Base-by-base conservation (phyloP, 1,140 invertebrate species). In the Neodiprion lecontei region DNA sequence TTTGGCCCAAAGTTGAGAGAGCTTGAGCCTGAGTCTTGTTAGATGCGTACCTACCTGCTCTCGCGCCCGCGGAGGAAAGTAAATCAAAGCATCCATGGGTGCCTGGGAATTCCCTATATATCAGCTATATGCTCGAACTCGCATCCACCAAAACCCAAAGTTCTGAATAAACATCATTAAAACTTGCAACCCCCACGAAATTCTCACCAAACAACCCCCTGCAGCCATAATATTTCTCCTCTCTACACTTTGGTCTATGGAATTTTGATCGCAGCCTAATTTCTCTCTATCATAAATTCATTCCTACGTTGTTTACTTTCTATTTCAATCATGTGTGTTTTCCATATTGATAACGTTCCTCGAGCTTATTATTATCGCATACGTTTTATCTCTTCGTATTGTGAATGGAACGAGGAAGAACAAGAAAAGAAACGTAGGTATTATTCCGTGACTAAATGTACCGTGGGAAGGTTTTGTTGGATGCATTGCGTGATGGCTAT, bases 1-100 rank as follows among this genome's bases (percentile, higher is more conserved):
- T 61, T 8, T 9, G 53, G 11, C n/a, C 9, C 53, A 61, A 61
- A 61, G 11, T 61, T 61, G 53, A 12, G 53, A 61, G 53, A 61
- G 53, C 53, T 17, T 40, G 28, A 40, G 28, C 5, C 28, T 40
- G 28, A 40, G 53, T 61, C 53, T 61, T 61, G n/a, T 61, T 61
- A 5, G 53, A 61, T 61, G 11, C 53, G 53, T 61, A 61, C 3
- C n/a, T 61, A 61, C 3, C n/a, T n/a, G 53, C 53, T n/a, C 11
- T 12, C 53, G 53, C 53, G 53, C 53, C 53, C 11, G n/a, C 53
- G 53, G n/a, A 61, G 53, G 53, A 61, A 61, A 61, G 53, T 61
- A 61, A 61, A 61, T 61, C 53, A 61, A 61, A 61, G 53, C 53
- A 61, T 12, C n/a, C 53, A 61, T 61, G 53, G n/a, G n/a, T 61